phyloP scores from a whole-genome alignment of 2,113 vertebrate species.

The Perca schrenkii region DNA sequence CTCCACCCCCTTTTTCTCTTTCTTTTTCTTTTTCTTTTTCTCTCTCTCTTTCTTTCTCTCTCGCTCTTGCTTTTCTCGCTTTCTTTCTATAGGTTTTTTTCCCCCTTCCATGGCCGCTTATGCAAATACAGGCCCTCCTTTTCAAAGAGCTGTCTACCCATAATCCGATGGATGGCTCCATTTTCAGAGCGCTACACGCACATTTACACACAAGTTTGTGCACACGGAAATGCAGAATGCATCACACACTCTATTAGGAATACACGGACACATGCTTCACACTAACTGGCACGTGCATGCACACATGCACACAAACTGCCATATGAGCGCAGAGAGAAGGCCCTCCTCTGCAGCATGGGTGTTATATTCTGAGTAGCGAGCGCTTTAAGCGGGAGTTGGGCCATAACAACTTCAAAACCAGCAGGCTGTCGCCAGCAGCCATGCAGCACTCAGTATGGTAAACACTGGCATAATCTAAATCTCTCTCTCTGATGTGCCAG shows the following conservation, averaged over 20 bases:
- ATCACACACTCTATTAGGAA: conserved; percentile 61
- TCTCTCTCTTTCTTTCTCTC: conserved; percentile 4
- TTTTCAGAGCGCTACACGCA: conserved; percentile 63
- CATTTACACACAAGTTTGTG: conserved; percentile 21
- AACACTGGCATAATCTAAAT: conserved; percentile 80
- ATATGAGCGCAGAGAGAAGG: conserved; percentile 1
- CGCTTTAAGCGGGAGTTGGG: conserved; percentile 66
- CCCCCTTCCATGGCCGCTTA: conserved; percentile 64
- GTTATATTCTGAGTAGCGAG: conserved; percentile 59
- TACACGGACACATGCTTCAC: conserved; percentile 65
- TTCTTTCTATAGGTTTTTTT: conserved; percentile 56
- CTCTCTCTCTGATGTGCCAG: conserved; percentile 73
- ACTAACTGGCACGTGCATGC: conserved; percentile 32
- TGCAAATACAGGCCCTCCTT: conserved; percentile 78
- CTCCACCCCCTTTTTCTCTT: background rate
- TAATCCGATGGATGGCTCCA: conserved; percentile 83
- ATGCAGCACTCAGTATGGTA: conserved; percentile 72
- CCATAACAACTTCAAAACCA: conserved; percentile 75
- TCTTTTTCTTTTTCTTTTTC: conserved; percentile 10
- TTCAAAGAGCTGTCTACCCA: conserved; percentile 78
- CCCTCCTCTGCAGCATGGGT: conserved; percentile 57
- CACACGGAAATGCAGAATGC: conserved; percentile 23
- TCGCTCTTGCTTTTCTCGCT: conserved; percentile 2
- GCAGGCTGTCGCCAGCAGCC: conserved; percentile 73
- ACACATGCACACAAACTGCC: conserved; percentile 17